Evolutionary conservation across 2,797 vertebrate genomes (phyloP).

Genomic region (Delichon dasypus): DNA sequence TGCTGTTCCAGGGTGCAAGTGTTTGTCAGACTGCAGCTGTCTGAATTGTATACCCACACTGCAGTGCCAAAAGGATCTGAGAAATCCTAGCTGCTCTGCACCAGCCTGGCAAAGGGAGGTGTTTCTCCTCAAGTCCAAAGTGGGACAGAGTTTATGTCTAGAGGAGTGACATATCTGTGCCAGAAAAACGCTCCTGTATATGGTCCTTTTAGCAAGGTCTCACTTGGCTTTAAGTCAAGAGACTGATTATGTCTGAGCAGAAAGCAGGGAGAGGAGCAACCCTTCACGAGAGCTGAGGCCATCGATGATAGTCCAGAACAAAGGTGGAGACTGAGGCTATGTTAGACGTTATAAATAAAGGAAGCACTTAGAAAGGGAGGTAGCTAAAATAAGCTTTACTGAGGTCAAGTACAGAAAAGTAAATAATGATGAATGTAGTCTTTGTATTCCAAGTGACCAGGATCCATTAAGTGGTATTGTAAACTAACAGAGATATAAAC

Average conservation of each 20-base stretch:
- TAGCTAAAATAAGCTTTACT: neutral
- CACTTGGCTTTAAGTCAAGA: neutral
- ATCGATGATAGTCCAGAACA: neutral
- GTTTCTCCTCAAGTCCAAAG: neutral
- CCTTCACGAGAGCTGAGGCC: neutral
- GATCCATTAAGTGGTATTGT: neutral
- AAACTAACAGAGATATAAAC: neutral
- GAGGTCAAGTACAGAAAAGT: neutral
- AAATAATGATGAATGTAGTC: neutral
- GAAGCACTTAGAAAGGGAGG: neutral
- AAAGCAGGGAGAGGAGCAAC: neutral
- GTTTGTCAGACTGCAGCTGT: neutral
- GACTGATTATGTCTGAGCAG: neutral
- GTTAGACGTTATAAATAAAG: neutral
- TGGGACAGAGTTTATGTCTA: neutral
- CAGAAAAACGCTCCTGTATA: neutral
- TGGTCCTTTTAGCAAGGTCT: neutral
- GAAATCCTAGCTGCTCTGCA: neutral
- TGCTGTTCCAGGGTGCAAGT: neutral
- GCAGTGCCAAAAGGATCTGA: neutral
- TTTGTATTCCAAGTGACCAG: neutral
- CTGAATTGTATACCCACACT: neutral
- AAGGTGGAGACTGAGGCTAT: neutral
- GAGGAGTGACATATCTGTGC: neutral
- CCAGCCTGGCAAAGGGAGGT: neutral